Evolutionary conservation across 2,888 invertebrate genomes (phyloP).

Genomic region (Synanthedon andrenaeformis): DNA sequence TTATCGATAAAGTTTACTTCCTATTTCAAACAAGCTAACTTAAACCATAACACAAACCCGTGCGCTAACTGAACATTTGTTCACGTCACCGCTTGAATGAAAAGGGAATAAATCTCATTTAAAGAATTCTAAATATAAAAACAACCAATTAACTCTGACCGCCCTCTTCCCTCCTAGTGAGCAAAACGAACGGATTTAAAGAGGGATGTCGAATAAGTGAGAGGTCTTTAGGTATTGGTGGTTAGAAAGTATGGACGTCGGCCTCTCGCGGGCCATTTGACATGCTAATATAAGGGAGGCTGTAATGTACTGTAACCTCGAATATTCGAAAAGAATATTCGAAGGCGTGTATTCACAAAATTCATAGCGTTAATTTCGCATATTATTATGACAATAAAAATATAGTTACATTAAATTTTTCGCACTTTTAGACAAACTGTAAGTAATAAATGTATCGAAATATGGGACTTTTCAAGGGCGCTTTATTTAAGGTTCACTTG

Average conservation of each 20-base stretch:
- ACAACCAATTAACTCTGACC: constrained; percentile 9
- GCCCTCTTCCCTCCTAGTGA: neutral
- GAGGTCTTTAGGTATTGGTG: constrained; percentile 12
- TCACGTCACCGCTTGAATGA: constrained; percentile 15
- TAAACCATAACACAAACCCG: neutral
- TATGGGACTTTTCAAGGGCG: too few species aligned
- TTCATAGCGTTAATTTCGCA: too few species aligned
- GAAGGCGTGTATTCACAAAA: too few species aligned
- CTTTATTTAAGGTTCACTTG: too few species aligned
- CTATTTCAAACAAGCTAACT: too few species aligned
- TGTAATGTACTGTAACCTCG: too few species aligned
- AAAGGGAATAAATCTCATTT: constrained; percentile 6
- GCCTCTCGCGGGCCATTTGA: constrained; percentile 20
- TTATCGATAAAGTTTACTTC: too few species aligned
- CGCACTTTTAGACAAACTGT: too few species aligned
- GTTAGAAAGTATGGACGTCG: constrained; percentile 5
- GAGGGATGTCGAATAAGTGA: constrained; percentile 1
- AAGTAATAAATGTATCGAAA: too few species aligned
- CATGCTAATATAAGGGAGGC: constrained; percentile 15
- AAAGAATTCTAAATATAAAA: constrained; percentile 9
- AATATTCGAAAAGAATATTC: too few species aligned
- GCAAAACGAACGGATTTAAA: neutral
- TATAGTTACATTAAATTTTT: too few species aligned
- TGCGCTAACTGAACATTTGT: constrained; percentile 12
- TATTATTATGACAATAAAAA: too few species aligned